phyloP scores from a whole-genome alignment of 2,113 vertebrate species.

The Tor tambroides region DNA sequence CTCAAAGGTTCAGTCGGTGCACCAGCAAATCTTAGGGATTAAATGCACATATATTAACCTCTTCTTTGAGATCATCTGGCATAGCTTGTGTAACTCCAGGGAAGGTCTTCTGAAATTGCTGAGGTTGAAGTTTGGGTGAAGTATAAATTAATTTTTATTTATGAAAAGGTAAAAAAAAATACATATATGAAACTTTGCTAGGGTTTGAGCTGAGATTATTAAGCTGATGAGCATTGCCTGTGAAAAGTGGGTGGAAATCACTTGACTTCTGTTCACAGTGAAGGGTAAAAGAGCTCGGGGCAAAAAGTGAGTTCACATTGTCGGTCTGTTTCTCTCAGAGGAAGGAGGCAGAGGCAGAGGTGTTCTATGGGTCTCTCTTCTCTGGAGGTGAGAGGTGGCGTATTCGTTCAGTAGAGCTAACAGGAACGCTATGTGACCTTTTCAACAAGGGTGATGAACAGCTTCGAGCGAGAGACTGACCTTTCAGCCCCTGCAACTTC shows the following conservation, averaged over 20 bases:
- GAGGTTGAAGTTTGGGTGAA: not conserved
- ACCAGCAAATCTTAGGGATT: not conserved
- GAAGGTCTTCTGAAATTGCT: not conserved
- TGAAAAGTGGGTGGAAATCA: conserved; percentile 33
- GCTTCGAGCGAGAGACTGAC: conserved; percentile 52
- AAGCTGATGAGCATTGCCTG: not conserved
- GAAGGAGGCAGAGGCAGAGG: not conserved
- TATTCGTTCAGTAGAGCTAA: conserved; percentile 42
- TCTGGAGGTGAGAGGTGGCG: conserved; percentile 44
- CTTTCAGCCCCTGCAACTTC: conserved; percentile 54
- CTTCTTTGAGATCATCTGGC: not conserved
- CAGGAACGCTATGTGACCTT: conserved; percentile 51
- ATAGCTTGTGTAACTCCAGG: not conserved
- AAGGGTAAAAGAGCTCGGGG: conserved; percentile 24
- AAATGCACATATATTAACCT: not conserved
- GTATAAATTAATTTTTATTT: not conserved
- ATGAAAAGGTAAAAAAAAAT: no score
- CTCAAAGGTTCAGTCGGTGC: not conserved
- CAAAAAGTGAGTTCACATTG: conserved; percentile 14
- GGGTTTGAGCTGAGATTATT: not conserved
- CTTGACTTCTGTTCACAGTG: conserved; percentile 15
- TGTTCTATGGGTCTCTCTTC: conserved; percentile 40
- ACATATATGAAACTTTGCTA: not conserved
- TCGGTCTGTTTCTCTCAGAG: not conserved
- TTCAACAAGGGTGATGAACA: conserved; percentile 53